Conservation (phyloP, 2,888 invertebrate species). For the Orthonevra nobilis region DNA sequence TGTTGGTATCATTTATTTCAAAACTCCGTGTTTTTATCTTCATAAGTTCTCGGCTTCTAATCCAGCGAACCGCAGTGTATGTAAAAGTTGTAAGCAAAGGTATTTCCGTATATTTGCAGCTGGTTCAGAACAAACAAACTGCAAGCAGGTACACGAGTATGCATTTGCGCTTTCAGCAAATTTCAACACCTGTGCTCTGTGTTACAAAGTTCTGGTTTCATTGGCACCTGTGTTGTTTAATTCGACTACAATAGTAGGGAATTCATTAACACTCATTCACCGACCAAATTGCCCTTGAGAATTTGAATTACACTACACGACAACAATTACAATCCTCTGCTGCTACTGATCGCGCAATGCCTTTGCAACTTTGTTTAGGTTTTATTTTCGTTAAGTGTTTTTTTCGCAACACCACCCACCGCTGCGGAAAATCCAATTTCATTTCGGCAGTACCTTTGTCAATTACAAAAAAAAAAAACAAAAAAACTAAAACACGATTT, state of each 20-base stretch:
- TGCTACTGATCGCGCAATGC: slow-evolving; percentile 57
- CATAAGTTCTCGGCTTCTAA: too few species aligned
- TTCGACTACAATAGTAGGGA: too few species aligned
- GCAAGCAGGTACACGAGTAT: slow-evolving; percentile 18
- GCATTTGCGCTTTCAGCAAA: slow-evolving; percentile 49
- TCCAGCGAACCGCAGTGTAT: too few species aligned
- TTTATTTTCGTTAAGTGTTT: too few species aligned
- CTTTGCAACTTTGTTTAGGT: too few species aligned
- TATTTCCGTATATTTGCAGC: too few species aligned
- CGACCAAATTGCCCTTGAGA: slow-evolving; percentile 53
- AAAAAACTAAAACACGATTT: slow-evolving; percentile 23
- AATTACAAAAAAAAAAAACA: slow-evolving; percentile 21
- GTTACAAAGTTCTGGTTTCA: slow-evolving; percentile 17
- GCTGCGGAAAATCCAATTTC: slow-evolving; percentile 39
- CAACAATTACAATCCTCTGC: too few species aligned
- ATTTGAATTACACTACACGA: slow-evolving; percentile 46
- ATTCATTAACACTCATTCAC: slow-evolving; percentile 29
- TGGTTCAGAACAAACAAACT: slow-evolving; percentile 1
- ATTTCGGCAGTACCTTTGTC: slow-evolving; percentile 41
- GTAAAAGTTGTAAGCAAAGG: too few species aligned
- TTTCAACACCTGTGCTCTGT: slow-evolving; percentile 47
- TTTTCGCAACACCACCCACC: slow-evolving; percentile 28
- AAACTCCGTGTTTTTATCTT: too few species aligned
- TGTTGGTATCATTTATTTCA: too few species aligned
- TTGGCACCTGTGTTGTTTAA: background rate